Conservation (phyloP, 1,140 invertebrate genomes). For the Drosophila arizonae region DNA sequence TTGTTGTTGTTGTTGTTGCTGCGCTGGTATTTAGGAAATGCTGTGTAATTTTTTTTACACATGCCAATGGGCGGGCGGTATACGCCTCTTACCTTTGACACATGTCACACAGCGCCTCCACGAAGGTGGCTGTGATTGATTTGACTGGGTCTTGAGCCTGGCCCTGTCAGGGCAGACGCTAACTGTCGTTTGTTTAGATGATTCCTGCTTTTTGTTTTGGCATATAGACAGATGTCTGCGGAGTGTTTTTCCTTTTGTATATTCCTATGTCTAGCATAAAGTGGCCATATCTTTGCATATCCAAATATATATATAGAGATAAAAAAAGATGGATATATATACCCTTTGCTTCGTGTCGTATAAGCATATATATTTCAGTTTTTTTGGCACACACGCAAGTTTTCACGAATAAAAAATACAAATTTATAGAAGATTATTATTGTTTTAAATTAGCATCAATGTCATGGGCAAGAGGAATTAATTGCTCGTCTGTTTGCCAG, state of each 20-base stretch:
- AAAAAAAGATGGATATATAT: not conserved
- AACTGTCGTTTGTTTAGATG: slow-evolving; percentile 52
- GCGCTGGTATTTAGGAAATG: slow-evolving; percentile 37
- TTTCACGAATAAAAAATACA: slow-evolving; percentile 6
- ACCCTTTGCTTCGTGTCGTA: not conserved
- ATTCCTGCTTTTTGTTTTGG: slow-evolving; percentile 13
- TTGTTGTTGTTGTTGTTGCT: not conserved
- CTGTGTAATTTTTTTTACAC: slow-evolving; percentile 69
- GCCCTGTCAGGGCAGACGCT: slow-evolving; percentile 8
- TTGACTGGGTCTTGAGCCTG: slow-evolving; percentile 34
- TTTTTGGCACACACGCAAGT: slow-evolving; percentile 18
- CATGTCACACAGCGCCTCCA: slow-evolving; percentile 52
- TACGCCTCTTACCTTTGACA: slow-evolving; percentile 69
- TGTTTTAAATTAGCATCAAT: slow-evolving; percentile 79
- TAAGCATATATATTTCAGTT: slow-evolving; percentile 12
- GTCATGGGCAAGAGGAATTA: slow-evolving; percentile 74
- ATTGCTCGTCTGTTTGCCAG: slow-evolving; percentile 48
- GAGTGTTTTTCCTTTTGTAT: slow-evolving; percentile 4
- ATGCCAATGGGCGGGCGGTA: slow-evolving; percentile 18
- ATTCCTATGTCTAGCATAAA: slow-evolving; percentile 13
- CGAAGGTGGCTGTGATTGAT: slow-evolving; percentile 57
- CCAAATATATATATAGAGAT: not conserved
- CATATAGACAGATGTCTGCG: slow-evolving; percentile 24
- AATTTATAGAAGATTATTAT: slow-evolving; percentile 58
- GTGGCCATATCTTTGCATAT: not conserved